Percentiles rank a stretch among this genome's conserved stretches.
Conservation (phyloP, 2,113 vertebrate species). For the Myotis yumanensis region DNA sequence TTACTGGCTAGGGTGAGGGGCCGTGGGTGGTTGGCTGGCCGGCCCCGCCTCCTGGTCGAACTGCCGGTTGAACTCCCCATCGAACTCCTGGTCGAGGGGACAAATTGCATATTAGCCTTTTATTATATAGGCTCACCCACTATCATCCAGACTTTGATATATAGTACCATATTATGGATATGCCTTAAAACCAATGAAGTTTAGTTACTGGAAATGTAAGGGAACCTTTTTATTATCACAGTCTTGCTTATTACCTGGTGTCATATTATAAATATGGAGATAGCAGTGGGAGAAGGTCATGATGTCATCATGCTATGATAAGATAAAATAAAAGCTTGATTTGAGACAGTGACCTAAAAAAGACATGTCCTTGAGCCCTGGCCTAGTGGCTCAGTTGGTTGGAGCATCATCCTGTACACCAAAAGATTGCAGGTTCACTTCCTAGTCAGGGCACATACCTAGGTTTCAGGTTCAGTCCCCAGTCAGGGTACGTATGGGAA, state of each 20-base stretch:
- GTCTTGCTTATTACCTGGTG: conserved; percentile 23
- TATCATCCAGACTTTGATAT: conserved; percentile 1
- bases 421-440: background rate
- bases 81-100: too few relatives aligned
- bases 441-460: background rate
- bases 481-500: background rate
- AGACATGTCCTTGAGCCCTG: conserved; percentile 50
- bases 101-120: too few relatives aligned
- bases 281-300: background rate
- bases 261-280: conserved; percentile 35
- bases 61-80: too few relatives aligned
- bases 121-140: background rate
- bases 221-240: conserved; percentile 14
- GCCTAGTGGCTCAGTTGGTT: background rate
- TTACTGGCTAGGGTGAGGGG: background rate
- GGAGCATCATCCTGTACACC: background rate
- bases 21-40: too few relatives aligned
- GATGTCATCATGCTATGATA: background rate
- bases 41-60: too few relatives aligned
- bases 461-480: background rate
- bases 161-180: background rate
- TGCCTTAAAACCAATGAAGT: background rate
- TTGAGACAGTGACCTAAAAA: conserved; percentile 21
- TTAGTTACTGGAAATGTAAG: background rate
- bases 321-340: conserved; percentile 28